These are phyloP conservation scores for Ceyx melanurus DNA, from an alignment of 2,113 vertebrate species.

Conservation along the genomic window DNA sequence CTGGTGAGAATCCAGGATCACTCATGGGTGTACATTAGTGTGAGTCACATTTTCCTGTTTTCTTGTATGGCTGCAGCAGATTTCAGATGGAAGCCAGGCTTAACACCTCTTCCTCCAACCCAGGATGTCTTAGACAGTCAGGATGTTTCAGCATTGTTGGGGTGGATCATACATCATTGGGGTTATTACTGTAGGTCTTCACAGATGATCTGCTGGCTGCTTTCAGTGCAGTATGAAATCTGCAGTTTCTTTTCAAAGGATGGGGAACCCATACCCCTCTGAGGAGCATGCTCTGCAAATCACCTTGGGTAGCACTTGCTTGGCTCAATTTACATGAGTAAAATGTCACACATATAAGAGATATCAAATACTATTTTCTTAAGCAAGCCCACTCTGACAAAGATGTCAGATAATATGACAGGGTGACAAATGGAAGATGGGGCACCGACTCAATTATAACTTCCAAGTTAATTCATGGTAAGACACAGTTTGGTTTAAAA, in stretches of 20 bases:
- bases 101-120: neutral
- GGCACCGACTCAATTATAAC: neutral
- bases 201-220: neutral
- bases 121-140: neutral
- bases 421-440: neutral
- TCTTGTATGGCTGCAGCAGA: neutral
- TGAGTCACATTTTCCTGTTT: slow-evolving; percentile 13
- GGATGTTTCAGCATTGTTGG: neutral
- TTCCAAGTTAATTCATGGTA: neutral
- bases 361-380: neutral
- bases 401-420: neutral
- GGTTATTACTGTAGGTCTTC: neutral
- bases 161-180: rapidly evolving
- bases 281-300: neutral
- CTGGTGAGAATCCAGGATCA: slow-evolving; percentile 4
- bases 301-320: neutral
- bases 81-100: neutral
- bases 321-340: neutral
- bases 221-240: neutral
- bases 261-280: neutral
- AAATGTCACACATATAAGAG: neutral
- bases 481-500: neutral
- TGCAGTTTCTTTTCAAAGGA: neutral
- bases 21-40: neutral
- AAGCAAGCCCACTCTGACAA: neutral